Percentiles rank a stretch among this genome's conserved stretches.
Conservation (phyloP, 2,797 vertebrate genomes). For the Micropoecilia bifurca region DNA sequence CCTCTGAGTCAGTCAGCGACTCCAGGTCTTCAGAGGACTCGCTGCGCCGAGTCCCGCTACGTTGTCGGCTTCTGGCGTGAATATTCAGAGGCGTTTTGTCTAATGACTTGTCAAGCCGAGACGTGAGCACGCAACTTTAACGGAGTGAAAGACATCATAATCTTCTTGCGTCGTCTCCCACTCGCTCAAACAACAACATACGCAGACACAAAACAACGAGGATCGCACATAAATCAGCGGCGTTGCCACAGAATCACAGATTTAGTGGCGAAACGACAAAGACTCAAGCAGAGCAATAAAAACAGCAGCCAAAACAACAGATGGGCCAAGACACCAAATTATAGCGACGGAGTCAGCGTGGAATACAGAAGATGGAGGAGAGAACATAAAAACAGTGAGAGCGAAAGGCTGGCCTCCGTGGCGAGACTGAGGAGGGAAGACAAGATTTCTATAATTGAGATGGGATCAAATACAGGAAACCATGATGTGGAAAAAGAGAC, state of each 20-base stretch:
- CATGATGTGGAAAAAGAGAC: conserved; percentile 43
- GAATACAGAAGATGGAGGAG: conserved; percentile 42
- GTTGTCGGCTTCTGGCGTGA: conserved; percentile 42
- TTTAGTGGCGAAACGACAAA: conserved; percentile 65
- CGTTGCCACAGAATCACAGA: conserved; percentile 56
- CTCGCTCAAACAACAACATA: conserved; percentile 24
- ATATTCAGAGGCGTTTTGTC: conserved; percentile 53
- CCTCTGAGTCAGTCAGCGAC: conserved; percentile 41
- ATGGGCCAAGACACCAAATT: conserved; percentile 70
- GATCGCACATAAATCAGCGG: conserved; percentile 57
- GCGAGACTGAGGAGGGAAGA: conserved; percentile 46
- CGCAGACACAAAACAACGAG: conserved; percentile 31
- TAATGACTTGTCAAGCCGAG: conserved; percentile 63
- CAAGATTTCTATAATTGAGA: conserved; percentile 65
- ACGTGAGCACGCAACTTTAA: conserved; percentile 15
- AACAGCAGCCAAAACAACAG: conserved; percentile 70
- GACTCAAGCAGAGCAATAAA: conserved; percentile 55
- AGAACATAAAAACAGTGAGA: conserved; percentile 9
- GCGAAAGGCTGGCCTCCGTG: conserved; percentile 33
- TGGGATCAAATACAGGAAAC: conserved; percentile 56
- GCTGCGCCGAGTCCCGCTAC: conserved; percentile 36
- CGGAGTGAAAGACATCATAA: conserved; percentile 35
- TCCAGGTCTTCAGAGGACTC: conserved; percentile 42
- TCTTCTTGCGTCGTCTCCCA: conserved; percentile 22
- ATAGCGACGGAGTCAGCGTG: conserved; percentile 44